Conservation (phyloP, 2,888 invertebrate genomes). For the Lissocephala sabroskyi region DNA sequence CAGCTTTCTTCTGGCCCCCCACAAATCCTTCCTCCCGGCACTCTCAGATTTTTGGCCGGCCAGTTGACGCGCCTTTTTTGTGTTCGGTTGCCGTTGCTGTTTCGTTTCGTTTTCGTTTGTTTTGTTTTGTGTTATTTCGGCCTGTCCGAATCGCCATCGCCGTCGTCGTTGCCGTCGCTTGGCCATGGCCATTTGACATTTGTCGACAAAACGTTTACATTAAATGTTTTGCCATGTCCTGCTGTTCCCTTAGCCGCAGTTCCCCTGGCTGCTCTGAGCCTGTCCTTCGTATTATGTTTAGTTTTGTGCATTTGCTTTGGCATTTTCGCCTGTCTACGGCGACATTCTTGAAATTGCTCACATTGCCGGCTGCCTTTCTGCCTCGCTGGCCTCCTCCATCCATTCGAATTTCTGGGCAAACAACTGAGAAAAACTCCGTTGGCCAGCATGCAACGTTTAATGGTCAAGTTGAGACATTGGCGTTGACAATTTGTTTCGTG, state of each 20-base stretch:
- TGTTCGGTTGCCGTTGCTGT: constrained; percentile 34
- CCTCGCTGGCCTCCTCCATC: background rate
- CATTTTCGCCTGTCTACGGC: constrained; percentile 34
- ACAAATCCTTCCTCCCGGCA: constrained; percentile 4
- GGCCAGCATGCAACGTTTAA: background rate
- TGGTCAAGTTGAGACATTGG: constrained; percentile 54
- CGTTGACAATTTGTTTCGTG: constrained; percentile 54
- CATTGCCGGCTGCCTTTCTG: constrained; percentile 30
- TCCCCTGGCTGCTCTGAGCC: constrained; percentile 12
- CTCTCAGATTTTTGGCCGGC: background rate
- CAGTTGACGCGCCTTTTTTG: constrained; percentile 35
- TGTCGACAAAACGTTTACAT: constrained; percentile 64
- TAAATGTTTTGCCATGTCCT: constrained; percentile 57
- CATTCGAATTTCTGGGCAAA: no score
- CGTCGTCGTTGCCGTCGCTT: constrained; percentile 8
- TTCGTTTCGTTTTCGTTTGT: constrained; percentile 20
- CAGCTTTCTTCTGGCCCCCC: no score
- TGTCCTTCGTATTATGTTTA: constrained; percentile 16
- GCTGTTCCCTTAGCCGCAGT: constrained; percentile 19
- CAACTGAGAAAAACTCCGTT: no score
- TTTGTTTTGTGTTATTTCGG: constrained; percentile 2
- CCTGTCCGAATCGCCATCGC: background rate
- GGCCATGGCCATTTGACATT: constrained; percentile 57
- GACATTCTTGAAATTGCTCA: constrained; percentile 50
- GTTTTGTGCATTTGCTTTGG: constrained; percentile 14